Conservation (phyloP, 2,888 invertebrate genomes). For the Acrobasis consociella region DNA sequence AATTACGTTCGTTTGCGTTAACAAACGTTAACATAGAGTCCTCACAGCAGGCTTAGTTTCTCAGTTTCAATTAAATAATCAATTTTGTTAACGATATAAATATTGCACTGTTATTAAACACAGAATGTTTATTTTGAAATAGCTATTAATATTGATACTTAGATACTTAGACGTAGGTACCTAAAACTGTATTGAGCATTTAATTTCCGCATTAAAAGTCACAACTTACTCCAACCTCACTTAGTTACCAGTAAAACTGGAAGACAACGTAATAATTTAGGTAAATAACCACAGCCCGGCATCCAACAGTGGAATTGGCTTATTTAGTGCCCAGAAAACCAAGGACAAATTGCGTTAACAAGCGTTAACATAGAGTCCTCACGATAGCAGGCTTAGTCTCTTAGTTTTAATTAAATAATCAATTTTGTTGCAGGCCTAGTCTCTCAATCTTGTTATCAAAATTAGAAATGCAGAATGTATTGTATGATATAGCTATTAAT, state of each 20-base stretch:
- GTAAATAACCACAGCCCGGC: not conserved
- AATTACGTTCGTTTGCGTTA: slow-evolving; percentile 33
- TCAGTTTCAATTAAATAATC: not conserved
- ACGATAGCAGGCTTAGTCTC: not conserved
- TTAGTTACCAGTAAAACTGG: not conserved
- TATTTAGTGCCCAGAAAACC: slow-evolving; percentile 30
- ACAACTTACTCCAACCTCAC: no score
- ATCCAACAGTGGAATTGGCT: not conserved
- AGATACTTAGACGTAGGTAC: no score
- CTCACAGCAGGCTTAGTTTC: not conserved
- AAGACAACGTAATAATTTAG: slow-evolving; percentile 7
- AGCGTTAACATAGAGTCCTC: slow-evolving; percentile 23
- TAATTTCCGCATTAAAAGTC: no score
- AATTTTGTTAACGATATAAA: not conserved
- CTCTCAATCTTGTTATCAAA: no score
- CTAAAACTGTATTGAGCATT: no score
- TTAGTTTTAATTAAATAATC: not conserved
- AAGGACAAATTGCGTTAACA: slow-evolving; percentile 35
- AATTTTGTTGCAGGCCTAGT: no score
- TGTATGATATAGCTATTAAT: no score
- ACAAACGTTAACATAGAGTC: slow-evolving; percentile 26
- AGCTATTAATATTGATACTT: no score
- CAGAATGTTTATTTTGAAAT: no score
- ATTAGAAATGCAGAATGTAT: no score
- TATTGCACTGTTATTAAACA: not conserved